Conservation (phyloP, 1,140 invertebrate genomes). For the Pseudomyrmex pallidus region DNA sequence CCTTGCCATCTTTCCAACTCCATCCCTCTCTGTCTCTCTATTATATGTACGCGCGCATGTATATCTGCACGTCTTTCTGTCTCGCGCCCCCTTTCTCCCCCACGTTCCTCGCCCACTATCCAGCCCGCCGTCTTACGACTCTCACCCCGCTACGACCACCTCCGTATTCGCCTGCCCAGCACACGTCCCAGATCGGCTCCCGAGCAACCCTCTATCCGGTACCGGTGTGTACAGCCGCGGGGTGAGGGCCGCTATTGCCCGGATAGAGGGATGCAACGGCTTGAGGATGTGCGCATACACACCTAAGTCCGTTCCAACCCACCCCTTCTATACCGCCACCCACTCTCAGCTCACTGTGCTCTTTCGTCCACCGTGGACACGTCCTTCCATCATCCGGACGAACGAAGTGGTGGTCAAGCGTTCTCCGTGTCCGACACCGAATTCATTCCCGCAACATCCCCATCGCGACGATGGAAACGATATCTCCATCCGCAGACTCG, state of each 20-base stretch:
- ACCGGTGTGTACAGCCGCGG: slow-evolving; percentile 66
- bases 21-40: slow-evolving; percentile 70
- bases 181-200: slow-evolving; percentile 78
- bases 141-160: slow-evolving; percentile 67
- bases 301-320: slow-evolving; percentile 58
- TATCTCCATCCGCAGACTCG: slow-evolving; percentile 13
- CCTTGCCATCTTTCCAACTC: slow-evolving; percentile 59
- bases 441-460: slow-evolving; percentile 51
- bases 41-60: slow-evolving; percentile 64
- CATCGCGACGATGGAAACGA: slow-evolving; percentile 21
- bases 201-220: slow-evolving; percentile 73
- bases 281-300: slow-evolving; percentile 66
- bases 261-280: slow-evolving; percentile 72
- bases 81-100: slow-evolving; percentile 51
- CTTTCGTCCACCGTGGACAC: slow-evolving; percentile 61
- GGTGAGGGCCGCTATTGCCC: slow-evolving; percentile 44
- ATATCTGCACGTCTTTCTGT: slow-evolving; percentile 66
- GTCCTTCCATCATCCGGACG: slow-evolving; percentile 68
- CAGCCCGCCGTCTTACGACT: slow-evolving; percentile 68
- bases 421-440: slow-evolving; percentile 21
- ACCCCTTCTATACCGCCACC: slow-evolving; percentile 30
- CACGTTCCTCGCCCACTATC: slow-evolving; percentile 26
- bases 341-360: slow-evolving; percentile 50
- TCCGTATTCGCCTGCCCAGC: slow-evolving; percentile 74
- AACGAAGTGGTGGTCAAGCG: slow-evolving; percentile 66